Percentiles rank a stretch among this genome's conserved stretches.
phyloP scores from a whole-genome alignment of 64 coral and sea anemone species.

The Montipora sp. region DNA sequence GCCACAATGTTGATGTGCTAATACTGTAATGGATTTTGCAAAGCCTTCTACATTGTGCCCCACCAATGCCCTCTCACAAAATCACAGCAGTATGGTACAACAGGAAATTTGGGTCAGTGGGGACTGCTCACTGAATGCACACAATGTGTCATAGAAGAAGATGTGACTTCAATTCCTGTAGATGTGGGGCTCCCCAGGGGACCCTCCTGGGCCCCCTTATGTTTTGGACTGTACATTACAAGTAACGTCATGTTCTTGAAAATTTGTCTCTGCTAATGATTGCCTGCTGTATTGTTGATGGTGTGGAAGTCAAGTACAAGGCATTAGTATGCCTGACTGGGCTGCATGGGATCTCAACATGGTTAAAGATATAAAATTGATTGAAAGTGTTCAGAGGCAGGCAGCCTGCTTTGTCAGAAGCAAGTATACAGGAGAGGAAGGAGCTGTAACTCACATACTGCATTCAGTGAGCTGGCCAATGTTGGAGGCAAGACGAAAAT shows the following conservation, averaged over 20 bases:
- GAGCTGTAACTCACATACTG: constrained; percentile 39
- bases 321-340: background rate
- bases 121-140: constrained; percentile 23
- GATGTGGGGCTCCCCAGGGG: constrained; percentile 4
- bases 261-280: constrained; percentile 49
- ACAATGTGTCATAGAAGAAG: constrained; percentile 16
- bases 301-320: background rate
- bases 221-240: too few relatives aligned
- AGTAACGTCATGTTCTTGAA: background rate
- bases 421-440: constrained; percentile 38
- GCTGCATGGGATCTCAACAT: constrained; percentile 43
- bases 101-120: background rate
- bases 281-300: constrained; percentile 45
- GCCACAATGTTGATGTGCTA: too few relatives aligned
- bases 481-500: background rate
- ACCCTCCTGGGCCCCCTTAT: constrained; percentile 6
- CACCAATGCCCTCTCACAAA: too few relatives aligned
- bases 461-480: constrained; percentile 44
- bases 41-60: too few relatives aligned
- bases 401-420: constrained; percentile 38
- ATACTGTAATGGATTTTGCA: too few relatives aligned
- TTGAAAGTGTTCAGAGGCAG: constrained; percentile 41
- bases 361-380: background rate
- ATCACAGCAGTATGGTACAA: too few relatives aligned
- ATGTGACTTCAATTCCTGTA: background rate